Evolutionary conservation across 2,888 invertebrate genomes (phyloP), one percentile per base, ranked within the genome.

Genomic region (Encarsia formosa): DNA sequence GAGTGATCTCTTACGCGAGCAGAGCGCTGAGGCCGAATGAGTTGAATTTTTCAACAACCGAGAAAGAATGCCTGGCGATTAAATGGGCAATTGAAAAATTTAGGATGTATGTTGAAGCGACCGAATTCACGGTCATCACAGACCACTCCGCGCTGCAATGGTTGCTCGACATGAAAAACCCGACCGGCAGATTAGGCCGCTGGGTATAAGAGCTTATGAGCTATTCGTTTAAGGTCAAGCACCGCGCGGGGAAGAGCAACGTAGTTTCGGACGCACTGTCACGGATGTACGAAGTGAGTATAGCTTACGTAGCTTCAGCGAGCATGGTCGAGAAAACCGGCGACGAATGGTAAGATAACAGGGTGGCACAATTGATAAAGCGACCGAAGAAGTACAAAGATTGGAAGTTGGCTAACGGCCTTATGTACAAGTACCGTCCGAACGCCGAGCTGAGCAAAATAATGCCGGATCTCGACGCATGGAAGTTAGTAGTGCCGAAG

Each of bases 11-110:
- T 0, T 62, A 50, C 11, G 58, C 58, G 1, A 61, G 60, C 6
- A 34, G 59, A 0, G 53, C 46, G 1, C 32, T 62, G 0, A 39
- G 52, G 0, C 34, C 20, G 0, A 38, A 50, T 2, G 55, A 61
- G 29, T 18, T 52, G 0, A 56, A 57, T 16, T 62, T 60, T n/a
- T 32, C 53, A 1, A 47, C 48, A 0, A 58, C 57, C 2, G 61
- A 63, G 48, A 48, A 39, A 22, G 65, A 66, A 22, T 66, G 61
- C 37, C 37, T 63, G 3, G 62, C 63, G 0, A 53, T 64, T 1
- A 11, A 63, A 0, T 63, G 59, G 57, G 48, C 56, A 1, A 51
- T 65, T 0, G 43, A 56, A 6, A 61, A 60, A 35, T 65, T 59
- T n/a, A 24, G 63, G 0, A 40, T 51, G 1, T 66, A 65, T 40